A percentile compares a stretch with the other conserved stretches of the same genome.
These are phyloP conservation scores for Lycaon pictus DNA, from an alignment of 2,113 vertebrate genomes.

Conservation along the genomic window DNA sequence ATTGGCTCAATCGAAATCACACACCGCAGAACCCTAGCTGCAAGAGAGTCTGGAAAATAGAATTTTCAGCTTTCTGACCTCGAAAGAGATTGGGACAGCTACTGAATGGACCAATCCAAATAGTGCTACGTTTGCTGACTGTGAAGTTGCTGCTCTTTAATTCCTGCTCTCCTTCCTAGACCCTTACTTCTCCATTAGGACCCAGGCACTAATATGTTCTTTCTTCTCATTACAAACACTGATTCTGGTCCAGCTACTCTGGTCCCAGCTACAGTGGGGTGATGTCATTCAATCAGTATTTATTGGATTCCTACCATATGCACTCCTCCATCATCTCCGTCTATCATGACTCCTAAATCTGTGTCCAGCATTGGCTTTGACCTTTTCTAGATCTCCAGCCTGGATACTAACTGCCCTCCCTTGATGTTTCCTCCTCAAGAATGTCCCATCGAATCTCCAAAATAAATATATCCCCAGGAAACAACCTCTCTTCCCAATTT, in stretches of 20 bases:
- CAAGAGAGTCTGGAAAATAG: conserved; percentile 45
- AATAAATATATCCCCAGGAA: conserved; percentile 51
- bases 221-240: not conserved
- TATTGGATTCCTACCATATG: not conserved
- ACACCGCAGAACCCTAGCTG: conserved; percentile 15
- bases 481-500: not conserved
- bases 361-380: not conserved
- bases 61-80: not conserved
- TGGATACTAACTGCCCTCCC: not conserved
- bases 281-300: not conserved
- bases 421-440: not conserved
- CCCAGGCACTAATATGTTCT: not conserved
- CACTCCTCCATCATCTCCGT: not conserved
- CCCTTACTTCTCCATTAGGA: not conserved
- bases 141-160: not conserved
- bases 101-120: not conserved
- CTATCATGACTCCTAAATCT: not conserved
- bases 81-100: conserved; percentile 23
- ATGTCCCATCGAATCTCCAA: not conserved
- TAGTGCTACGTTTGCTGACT: not conserved
- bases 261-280: not conserved
- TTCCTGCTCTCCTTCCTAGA: not conserved
- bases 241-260: not conserved
- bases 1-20: not conserved
- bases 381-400: not conserved